Percentiles rank a stretch among this genome's conserved stretches.
Conservation (phyloP, 2,113 vertebrate genomes). For the Charadrius vociferus region DNA sequence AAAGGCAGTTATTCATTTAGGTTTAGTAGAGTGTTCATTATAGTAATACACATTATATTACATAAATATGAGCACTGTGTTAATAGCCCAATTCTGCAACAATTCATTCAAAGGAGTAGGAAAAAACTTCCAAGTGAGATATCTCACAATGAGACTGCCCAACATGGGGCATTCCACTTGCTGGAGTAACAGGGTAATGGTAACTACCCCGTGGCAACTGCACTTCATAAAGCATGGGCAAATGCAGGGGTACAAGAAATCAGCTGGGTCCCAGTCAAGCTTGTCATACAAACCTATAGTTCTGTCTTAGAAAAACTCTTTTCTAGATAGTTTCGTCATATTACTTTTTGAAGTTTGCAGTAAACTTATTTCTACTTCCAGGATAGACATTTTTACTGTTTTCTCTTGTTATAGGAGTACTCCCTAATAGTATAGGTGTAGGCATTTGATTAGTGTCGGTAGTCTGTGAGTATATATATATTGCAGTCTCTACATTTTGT, state of each 20-base stretch:
- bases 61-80: background rate
- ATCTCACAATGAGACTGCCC: background rate
- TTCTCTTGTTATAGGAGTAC: background rate
- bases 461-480: background rate
- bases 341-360: background rate
- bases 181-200: background rate
- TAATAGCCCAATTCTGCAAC: background rate
- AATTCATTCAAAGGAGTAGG: background rate
- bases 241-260: background rate
- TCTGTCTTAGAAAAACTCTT: background rate
- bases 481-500: background rate
- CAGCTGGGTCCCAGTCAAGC: background rate
- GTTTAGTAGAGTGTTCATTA: constrained; percentile 38
- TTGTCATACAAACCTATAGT: background rate
- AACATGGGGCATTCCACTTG: background rate
- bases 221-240: background rate
- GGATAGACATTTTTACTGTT: background rate
- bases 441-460: background rate
- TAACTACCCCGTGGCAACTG: background rate
- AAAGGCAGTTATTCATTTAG: constrained; percentile 45
- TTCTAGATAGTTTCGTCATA: rapidly evolving
- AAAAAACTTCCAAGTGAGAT: background rate
- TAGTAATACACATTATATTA: background rate
- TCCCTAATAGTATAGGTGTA: background rate
- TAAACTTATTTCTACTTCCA: background rate